A percentile compares a stretch with the other conserved stretches of the same genome.
Conservation (phyloP, 2,113 vertebrate species). For the Hippoglossus stenolepis region DNA sequence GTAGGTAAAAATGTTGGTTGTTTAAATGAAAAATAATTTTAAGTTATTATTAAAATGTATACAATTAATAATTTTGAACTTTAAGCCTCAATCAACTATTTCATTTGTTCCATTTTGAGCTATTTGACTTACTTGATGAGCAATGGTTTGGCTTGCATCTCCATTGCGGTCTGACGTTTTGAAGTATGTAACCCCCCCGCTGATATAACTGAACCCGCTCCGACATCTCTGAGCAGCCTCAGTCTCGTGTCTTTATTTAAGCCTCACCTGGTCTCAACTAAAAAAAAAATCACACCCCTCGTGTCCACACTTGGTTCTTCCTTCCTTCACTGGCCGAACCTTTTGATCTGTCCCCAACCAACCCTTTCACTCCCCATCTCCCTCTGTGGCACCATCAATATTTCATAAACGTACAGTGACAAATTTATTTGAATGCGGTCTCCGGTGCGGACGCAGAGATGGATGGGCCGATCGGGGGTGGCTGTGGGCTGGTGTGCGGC, state of each 20-base stretch:
- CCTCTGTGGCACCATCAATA: conserved; percentile 80
- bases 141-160: conserved; percentile 1
- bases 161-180: conserved; percentile 2
- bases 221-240: conserved; percentile 13
- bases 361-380: conserved; percentile 61
- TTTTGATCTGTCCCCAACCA: conserved; percentile 67
- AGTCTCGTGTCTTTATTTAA: conserved; percentile 44
- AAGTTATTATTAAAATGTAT: too few species aligned
- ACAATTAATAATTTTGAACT: too few species aligned
- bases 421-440: conserved; percentile 85
- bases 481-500: conserved; percentile 91
- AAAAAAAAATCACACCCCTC: conserved; percentile 46
- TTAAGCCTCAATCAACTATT: too few species aligned
- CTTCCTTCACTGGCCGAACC: conserved; percentile 30
- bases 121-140: neutral
- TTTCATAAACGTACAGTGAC: conserved; percentile 88
- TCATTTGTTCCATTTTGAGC: neutral
- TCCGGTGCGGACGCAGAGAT: conserved; percentile 88
- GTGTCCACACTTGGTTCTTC: conserved; percentile 37
- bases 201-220: conserved; percentile 2
- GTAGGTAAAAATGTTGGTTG: too few species aligned
- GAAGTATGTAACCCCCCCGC: neutral
- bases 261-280: conserved; percentile 34
- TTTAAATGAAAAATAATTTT: too few species aligned
- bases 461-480: conserved; percentile 93